A percentile compares a stretch with the other conserved stretches of the same genome.
Conservation (phyloP, 2,888 invertebrate species). For the Microchrysa polita region DNA sequence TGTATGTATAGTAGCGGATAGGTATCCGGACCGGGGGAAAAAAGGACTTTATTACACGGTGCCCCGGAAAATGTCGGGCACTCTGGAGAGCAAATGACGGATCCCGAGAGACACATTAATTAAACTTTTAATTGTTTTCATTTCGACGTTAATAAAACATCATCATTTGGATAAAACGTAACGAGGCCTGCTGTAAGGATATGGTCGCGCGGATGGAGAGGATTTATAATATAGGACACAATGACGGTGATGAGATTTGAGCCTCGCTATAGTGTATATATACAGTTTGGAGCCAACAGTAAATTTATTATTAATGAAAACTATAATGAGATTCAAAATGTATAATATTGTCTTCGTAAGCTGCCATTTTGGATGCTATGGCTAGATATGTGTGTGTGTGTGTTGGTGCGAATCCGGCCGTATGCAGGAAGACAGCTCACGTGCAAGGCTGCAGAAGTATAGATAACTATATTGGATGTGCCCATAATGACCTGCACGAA, state of each 20-base stretch:
- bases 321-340: conserved; percentile 38
- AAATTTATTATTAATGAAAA: conserved; percentile 39
- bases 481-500: no score
- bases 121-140: conserved; percentile 44
- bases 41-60: conserved; percentile 37
- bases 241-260: background rate
- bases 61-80: conserved; percentile 22
- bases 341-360: conserved; percentile 19
- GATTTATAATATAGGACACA: background rate
- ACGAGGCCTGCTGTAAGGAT: background rate
- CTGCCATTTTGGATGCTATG: background rate
- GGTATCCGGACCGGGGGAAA: no score
- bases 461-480: no score
- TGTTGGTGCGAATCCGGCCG: no score
- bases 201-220: background rate
- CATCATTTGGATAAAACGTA: conserved; percentile 25
- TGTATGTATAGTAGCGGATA: background rate
- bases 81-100: background rate
- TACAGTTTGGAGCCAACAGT: background rate
- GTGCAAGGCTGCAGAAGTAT: no score
- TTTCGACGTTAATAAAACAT: conserved; percentile 39
- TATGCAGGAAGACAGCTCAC: no score
- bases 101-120: conserved; percentile 40
- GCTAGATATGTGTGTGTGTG: no score
- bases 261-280: background rate